Evolutionary conservation across 2,888 invertebrate genomes (phyloP).

Genomic region (Dioctria rufipes): DNA sequence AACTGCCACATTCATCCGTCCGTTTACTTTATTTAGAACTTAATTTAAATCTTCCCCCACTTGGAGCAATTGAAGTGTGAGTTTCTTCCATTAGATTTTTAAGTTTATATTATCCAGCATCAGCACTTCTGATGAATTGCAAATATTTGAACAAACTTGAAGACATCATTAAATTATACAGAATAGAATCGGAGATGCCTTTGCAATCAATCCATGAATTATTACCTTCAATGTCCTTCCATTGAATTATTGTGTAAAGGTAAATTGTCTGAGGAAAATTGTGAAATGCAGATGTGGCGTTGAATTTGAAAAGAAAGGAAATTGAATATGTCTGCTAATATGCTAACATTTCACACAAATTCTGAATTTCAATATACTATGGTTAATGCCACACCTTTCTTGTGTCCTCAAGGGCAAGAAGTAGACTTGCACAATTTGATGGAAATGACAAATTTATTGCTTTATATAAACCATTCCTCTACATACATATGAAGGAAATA

Average conservation of each 20-base stretch:
- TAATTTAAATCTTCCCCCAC: slow-evolving; percentile 31
- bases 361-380: background rate
- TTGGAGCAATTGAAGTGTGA: slow-evolving; percentile 11
- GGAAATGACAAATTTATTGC: slow-evolving; percentile 39
- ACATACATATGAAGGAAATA: slow-evolving; percentile 2
- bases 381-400: slow-evolving; percentile 9
- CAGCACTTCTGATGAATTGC: slow-evolving; percentile 42
- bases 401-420: background rate
- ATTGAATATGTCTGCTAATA: no score
- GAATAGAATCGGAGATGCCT: slow-evolving; percentile 12
- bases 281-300: no score
- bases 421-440: slow-evolving; percentile 33
- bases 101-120: slow-evolving; percentile 12
- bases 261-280: no score
- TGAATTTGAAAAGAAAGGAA: no score
- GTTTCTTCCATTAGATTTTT: slow-evolving; percentile 36
- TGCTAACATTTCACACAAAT: background rate
- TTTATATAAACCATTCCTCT: background rate
- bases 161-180: slow-evolving; percentile 19
- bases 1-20: background rate
- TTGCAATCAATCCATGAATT: slow-evolving; percentile 17
- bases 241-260: no score
- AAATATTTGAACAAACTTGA: slow-evolving; percentile 43
- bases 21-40: slow-evolving; percentile 3
- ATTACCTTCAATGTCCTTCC: background rate